Evolutionary conservation across 92 coral and sea anemone species (phyloP).

Genomic region (Zoanthus solanderi): DNA sequence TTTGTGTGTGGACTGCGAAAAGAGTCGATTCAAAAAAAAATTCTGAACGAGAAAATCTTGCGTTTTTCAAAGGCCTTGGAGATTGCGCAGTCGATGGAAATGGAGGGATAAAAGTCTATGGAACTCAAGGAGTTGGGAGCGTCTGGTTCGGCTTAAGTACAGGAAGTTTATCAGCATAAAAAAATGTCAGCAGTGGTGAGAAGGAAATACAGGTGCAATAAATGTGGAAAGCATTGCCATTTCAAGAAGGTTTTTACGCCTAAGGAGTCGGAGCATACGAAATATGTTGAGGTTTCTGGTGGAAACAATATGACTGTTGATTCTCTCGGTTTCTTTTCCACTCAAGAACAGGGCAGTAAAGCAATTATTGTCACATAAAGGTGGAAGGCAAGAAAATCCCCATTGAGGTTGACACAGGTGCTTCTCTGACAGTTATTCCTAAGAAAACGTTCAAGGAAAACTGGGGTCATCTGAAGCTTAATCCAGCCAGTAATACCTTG

Average conservation of each 20-base stretch:
- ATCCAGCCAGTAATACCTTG: background rate
- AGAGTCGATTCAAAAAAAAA: constrained; percentile 38
- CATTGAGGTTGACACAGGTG: background rate
- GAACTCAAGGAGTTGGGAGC: constrained; percentile 35
- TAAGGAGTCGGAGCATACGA: background rate
- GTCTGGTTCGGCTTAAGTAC: constrained; percentile 1
- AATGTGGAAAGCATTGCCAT: no score
- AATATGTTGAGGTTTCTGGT: background rate
- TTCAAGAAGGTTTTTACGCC: background rate
- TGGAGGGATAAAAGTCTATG: constrained; percentile 36
- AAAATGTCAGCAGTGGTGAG: background rate
- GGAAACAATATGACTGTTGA: background rate
- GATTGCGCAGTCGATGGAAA: constrained; percentile 53
- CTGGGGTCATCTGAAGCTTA: background rate
- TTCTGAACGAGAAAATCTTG: constrained; percentile 47
- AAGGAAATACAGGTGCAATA: background rate
- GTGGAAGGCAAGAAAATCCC: background rate
- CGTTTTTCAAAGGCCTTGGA: constrained; percentile 41
- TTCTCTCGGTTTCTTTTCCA: background rate
- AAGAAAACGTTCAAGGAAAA: background rate
- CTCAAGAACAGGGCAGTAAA: background rate
- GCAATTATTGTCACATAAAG: background rate
- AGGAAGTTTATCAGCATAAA: background rate
- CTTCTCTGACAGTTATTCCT: background rate
- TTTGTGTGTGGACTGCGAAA: constrained; percentile 38